Base-by-base conservation (phyloP, 2,888 invertebrate genomes). In the Theretra japonica region DNA sequence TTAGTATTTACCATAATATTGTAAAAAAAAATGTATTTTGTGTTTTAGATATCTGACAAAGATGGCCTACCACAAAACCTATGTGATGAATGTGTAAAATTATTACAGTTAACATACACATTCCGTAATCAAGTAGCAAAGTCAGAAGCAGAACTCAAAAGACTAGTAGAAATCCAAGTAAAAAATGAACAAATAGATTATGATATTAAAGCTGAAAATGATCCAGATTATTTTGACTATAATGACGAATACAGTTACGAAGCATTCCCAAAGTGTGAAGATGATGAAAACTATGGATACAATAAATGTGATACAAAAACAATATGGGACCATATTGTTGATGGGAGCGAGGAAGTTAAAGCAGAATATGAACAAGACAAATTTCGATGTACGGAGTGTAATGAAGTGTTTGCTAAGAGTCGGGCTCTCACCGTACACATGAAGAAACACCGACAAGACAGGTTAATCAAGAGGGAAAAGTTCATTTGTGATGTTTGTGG, bases 11-110 rank as follows among this genome's bases (percentile, higher is more conserved):
- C 28, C 28, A 28, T 28, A 28, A 1, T 28, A 28, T 28, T 28
- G 28, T 28, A 28, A 28, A 28, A 28, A 28, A 28, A 8, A 23
- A 8, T 53, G 1, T 57, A 70, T 70, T 74, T 69, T 53, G 53
- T 69, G 50, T 86, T 82, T 28, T 81, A 95, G 95, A 84, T 92
- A 2, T 78, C 82, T 19, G 82, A 84, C 77, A 93, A 93, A 58
- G 96, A 96, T 88, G 95, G 95, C 57, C 83, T 96, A 71, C 96
- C 96, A 0, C 95, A 96, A 80, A 92, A 92, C 71, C 88, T 96
- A 68, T 96, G 96, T 80, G 79, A 88, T 75, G 86, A 90, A 8
- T 96, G 96, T 83, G 90, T 93, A 0, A 89, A 89, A 73, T 88
- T 90, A 71, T 88, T 96, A 21, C 87, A 95, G 72, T 86, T 92